Conservation (phyloP, 1,140 invertebrate species). For the Chionoecetes opilio region DNA sequence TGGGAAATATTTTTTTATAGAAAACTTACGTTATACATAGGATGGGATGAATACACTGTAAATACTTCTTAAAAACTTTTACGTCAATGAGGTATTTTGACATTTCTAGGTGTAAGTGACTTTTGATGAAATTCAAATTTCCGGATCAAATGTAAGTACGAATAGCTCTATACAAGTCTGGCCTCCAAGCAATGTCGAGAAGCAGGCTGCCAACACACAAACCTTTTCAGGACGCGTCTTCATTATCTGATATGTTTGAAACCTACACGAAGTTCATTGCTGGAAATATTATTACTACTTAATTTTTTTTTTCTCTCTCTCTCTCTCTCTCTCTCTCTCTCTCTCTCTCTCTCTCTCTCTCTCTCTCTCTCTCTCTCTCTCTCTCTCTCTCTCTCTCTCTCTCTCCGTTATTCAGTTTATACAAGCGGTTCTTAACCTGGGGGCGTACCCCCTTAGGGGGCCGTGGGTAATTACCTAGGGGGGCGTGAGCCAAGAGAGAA, state of each 20-base stretch:
- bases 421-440: too few species aligned
- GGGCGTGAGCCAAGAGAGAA: too few species aligned
- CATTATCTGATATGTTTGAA: neutral
- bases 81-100: too few species aligned
- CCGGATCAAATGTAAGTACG: too few species aligned
- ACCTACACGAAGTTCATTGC: neutral
- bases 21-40: neutral
- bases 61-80: too few species aligned
- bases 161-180: neutral
- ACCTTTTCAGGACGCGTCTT: neutral
- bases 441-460: too few species aligned
- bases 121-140: too few species aligned
- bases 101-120: too few species aligned
- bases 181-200: neutral
- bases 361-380: constrained; percentile 25
- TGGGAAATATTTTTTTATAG: neutral
- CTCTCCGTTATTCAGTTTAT: neutral
- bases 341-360: constrained; percentile 27
- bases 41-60: too few species aligned
- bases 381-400: neutral
- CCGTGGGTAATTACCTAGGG: too few species aligned
- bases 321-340: constrained; percentile 25
- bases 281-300: neutral
- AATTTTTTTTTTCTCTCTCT: neutral
- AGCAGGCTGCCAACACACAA: neutral